These are phyloP conservation scores for Chanos chanos DNA, from an alignment of 2,797 vertebrate genomes.

Conservation along the genomic window DNA sequence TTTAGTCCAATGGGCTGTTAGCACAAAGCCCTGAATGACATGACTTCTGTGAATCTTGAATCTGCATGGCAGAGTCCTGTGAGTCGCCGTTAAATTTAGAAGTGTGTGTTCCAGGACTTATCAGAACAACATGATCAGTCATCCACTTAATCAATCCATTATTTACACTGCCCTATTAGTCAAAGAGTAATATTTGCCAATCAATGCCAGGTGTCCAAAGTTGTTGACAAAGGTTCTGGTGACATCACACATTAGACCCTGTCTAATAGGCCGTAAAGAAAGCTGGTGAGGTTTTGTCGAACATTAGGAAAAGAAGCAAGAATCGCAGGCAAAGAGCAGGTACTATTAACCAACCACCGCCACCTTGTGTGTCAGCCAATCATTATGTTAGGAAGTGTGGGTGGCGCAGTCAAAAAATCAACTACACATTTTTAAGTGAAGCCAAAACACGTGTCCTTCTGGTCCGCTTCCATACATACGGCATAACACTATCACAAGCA, in stretches of 20 bases:
- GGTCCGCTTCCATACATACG: constrained; percentile 43
- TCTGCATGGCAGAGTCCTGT: too few relatives aligned
- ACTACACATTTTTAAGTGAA: constrained; percentile 29
- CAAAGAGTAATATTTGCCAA: constrained; percentile 71
- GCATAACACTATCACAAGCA: constrained; percentile 42
- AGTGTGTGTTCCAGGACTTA: constrained; percentile 61
- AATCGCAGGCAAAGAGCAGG: background rate
- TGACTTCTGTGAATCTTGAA: too few relatives aligned
- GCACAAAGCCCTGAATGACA: too few relatives aligned
- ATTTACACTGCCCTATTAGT: constrained; percentile 64
- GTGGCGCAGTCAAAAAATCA: constrained; percentile 19
- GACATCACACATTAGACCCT: constrained; percentile 6
- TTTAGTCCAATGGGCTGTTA: too few relatives aligned
- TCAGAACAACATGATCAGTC: constrained; percentile 64
- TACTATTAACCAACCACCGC: background rate
- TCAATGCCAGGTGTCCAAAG: constrained; percentile 45
- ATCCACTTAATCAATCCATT: constrained; percentile 72
- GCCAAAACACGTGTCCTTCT: constrained; percentile 38
- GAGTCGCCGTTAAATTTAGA: constrained; percentile 44
- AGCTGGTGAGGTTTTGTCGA: background rate
- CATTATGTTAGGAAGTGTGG: constrained; percentile 19
- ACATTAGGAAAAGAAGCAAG: too few relatives aligned
- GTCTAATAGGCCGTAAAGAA: background rate
- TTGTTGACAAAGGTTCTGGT: constrained; percentile 12
- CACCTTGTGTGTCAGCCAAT: constrained; percentile 9